These are phyloP conservation scores for Empidonax alnorum DNA, from an alignment of 2,113 vertebrate genomes.

Conservation along the genomic window DNA sequence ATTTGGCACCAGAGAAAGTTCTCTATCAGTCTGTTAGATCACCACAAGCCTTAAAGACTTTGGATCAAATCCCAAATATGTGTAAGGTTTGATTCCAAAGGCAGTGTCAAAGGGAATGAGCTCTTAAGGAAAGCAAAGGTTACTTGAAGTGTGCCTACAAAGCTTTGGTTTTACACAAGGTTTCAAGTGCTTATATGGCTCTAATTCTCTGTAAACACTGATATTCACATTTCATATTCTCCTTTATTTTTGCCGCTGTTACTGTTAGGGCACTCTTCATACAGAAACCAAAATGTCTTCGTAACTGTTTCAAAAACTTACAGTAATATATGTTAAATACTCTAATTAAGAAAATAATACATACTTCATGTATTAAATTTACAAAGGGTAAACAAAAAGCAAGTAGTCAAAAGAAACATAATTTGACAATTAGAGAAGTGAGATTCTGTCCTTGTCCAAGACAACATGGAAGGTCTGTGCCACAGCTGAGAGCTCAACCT, in stretches of 20 bases:
- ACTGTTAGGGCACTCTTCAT: not conserved
- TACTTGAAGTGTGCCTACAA: not conserved
- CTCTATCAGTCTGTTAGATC: not conserved
- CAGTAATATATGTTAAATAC: not conserved
- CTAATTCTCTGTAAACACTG: not conserved
- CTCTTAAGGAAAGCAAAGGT: not conserved
- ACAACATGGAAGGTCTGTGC: not conserved
- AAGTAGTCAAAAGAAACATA: not conserved
- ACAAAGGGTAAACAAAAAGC: not conserved
- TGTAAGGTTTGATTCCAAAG: not conserved
- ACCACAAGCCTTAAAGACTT: not conserved
- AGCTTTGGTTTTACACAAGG: not conserved
- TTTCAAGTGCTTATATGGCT: not conserved
- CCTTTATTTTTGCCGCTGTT: not conserved
- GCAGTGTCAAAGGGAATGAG: not conserved
- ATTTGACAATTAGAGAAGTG: not conserved
- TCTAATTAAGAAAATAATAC: not conserved
- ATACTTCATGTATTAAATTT: not conserved
- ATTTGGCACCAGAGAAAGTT: not conserved
- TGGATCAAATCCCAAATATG: not conserved
- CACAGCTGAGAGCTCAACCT: not conserved
- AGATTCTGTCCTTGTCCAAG: not conserved
- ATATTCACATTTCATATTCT: not conserved
- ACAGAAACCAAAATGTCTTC: rapidly evolving
- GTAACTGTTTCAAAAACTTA: not conserved